Percentiles rank a stretch among this genome's conserved stretches.
phyloP scores from a whole-genome alignment of 53 echinoderm and acorn worm species.

The Holothuria scabra region DNA sequence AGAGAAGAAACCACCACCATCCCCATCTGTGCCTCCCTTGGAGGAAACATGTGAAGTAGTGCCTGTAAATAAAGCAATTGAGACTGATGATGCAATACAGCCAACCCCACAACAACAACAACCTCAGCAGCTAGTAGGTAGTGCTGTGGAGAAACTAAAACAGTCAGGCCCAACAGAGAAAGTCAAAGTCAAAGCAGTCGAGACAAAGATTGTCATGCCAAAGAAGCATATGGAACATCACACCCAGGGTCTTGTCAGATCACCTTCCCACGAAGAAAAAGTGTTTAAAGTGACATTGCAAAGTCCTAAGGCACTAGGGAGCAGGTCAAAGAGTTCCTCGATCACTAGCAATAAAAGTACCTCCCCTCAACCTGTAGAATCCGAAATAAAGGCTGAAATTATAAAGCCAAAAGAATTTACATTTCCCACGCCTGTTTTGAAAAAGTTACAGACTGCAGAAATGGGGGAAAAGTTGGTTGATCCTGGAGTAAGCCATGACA shows the following conservation, averaged over 20 bases:
- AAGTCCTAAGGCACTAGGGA: slow-evolving; percentile 41
- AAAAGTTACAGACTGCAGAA: not conserved
- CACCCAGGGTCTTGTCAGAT: slow-evolving; percentile 41
- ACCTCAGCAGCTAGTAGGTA: not conserved
- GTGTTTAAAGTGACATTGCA: slow-evolving; percentile 44
- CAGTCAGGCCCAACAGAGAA: slow-evolving; percentile 9
- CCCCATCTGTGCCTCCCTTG: slow-evolving; percentile 24
- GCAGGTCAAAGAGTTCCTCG: slow-evolving; percentile 46
- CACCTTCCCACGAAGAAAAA: slow-evolving; percentile 46
- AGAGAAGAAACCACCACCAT: slow-evolving; percentile 9
- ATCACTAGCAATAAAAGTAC: slow-evolving; percentile 47
- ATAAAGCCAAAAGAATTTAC: slow-evolving; percentile 40
- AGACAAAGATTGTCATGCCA: slow-evolving; percentile 32
- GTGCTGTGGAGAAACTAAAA: slow-evolving; percentile 27
- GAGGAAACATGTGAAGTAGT: slow-evolving; percentile 22
- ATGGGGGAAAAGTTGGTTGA: not conserved
- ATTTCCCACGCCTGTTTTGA: slow-evolving; percentile 16
- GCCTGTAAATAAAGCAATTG: slow-evolving; percentile 38
- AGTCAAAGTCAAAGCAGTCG: slow-evolving; percentile 6
- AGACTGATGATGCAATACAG: slow-evolving; percentile 1
- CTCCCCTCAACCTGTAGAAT: slow-evolving; percentile 34
- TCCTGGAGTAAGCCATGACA: not conserved
- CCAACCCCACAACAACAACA: slow-evolving; percentile 7
- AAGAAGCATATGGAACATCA: slow-evolving; percentile 42
- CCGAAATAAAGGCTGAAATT: slow-evolving; percentile 40